Base-by-base conservation (phyloP, 1,140 invertebrate species). In the Cotesia chilonis region DNA sequence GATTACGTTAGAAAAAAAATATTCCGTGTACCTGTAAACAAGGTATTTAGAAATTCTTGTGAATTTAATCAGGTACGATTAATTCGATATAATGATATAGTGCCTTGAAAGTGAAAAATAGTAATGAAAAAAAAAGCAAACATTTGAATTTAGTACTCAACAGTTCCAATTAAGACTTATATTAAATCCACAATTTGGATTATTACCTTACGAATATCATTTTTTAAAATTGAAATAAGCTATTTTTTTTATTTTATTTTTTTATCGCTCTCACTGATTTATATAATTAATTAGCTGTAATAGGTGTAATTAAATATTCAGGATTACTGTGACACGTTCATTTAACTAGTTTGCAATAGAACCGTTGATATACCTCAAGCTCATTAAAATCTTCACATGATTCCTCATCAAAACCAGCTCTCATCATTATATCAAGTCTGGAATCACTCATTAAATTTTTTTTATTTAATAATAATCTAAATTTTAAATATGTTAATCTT, bases 351-450 rank as follows among this genome's bases (percentile, higher is more conserved):
- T 66, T 74, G 74, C 78, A 79, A 79, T 80, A 79, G 75, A 76
- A 61, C 78, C 81, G 47, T 77, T 81, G 80, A 82, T 82, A 82
- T 82, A 82, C 81, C 81, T 82, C 81, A 82, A 76, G 77, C 76
- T 77, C 66, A 52, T 60, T 70, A 41, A 54, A 35, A 66, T 35
- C 38, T 54, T 12, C 41, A 54, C 35, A 67, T 77, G 79, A 80
- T 75, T 79, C 65, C 73, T 54, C 68, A 57, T 74, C 72, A 72
- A 72, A 67, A 75, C 71, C 77, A 75, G 69, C 55, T 69, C 64
- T 80, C 77, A 78, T 52, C 79, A 80, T 79, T 79, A 77, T 81
- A 76, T 68, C 71, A 81, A 79, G 75, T 72, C 76, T 68, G 38
- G 38, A 41, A 41, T 41, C 38, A 69, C 47, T 72, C 70, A 69